A percentile compares a stretch with the other conserved stretches of the same genome.
These are phyloP conservation scores for Megaceryle torquata DNA, from an alignment of 2,113 vertebrate genomes.

Conservation along the genomic window DNA sequence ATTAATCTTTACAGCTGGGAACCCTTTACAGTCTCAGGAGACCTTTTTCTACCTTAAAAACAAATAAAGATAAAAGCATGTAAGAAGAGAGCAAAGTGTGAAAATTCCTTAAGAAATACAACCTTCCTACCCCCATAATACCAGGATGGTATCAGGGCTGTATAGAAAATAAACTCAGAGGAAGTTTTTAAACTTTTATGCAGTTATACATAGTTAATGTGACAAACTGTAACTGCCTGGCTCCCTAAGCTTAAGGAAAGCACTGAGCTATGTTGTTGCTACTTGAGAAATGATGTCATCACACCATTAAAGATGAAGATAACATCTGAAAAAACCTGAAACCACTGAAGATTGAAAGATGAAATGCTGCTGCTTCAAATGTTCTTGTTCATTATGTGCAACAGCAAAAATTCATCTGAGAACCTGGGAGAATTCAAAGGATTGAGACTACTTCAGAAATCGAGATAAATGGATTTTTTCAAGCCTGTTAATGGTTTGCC, in stretches of 20 bases:
- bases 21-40: neutral
- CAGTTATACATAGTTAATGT: neutral
- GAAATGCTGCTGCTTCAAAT: neutral
- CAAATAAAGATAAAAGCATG: neutral
- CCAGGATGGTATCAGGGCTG: neutral
- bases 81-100: neutral
- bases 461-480: neutral
- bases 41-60: neutral
- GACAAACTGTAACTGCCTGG: neutral
- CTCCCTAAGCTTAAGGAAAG: neutral
- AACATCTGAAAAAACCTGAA: neutral
- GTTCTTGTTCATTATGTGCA: neutral
- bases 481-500: accelerated
- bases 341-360: neutral
- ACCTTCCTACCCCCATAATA: neutral
- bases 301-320: neutral
- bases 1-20: neutral
- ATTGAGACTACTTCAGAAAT: neutral
- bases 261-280: neutral
- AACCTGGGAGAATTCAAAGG: neutral
- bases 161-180: neutral
- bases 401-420: neutral
- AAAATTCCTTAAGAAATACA: neutral
- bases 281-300: neutral
- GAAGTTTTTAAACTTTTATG: neutral